Base-by-base conservation (phyloP, 2,888 invertebrate species). In the Cancer borealis region DNA sequence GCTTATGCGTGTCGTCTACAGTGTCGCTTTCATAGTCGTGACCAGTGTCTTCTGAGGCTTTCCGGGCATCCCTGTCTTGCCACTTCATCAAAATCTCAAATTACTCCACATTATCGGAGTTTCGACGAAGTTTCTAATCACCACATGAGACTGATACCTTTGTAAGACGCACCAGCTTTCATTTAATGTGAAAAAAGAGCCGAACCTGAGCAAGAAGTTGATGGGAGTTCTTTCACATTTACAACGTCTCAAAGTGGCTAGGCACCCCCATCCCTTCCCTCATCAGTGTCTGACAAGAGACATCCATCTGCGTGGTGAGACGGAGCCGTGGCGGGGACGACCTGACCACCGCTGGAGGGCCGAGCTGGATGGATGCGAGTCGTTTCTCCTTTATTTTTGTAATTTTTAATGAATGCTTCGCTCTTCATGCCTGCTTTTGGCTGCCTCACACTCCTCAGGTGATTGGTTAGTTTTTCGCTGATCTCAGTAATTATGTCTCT, bases 251-350 rank as follows among this genome's bases (percentile, higher is more conserved):
- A 39, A 14, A 84, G 84, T 84, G 84, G 84, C 84, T 39, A 39
- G 39, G 39, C 73, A 73, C 14, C 84, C 84, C 39, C 84, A 39
- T 84, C 84, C 39, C 84, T 84, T 84, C 30, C 84, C 84, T 91
- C 91, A 91, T 91, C 66, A 91, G 91, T 91, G 91, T 91, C 45
- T 21, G 91, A 91, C 91, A 91, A 91, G 91, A 91, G 66, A 91
- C 91, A 91, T 91, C 91, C 91, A 91, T 91, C 91, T 91, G 73
- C 73, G 73, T n/a, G 73, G 73, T 26, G 73, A 73, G 73, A 26
- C 39, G 84, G 84, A 8, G 84, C 84, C 39, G 39, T 84, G 84
- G 39, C 14, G 30, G 39, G 26, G 84, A 8, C 14, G 30, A 39
- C 84, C 84, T 12, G 39, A n/a, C 84, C 84, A 84, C 66, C 66